Percentiles rank a stretch among this genome's conserved stretches.
Conservation (phyloP, 2,113 vertebrate species). For the Notothenia coriiceps region DNA sequence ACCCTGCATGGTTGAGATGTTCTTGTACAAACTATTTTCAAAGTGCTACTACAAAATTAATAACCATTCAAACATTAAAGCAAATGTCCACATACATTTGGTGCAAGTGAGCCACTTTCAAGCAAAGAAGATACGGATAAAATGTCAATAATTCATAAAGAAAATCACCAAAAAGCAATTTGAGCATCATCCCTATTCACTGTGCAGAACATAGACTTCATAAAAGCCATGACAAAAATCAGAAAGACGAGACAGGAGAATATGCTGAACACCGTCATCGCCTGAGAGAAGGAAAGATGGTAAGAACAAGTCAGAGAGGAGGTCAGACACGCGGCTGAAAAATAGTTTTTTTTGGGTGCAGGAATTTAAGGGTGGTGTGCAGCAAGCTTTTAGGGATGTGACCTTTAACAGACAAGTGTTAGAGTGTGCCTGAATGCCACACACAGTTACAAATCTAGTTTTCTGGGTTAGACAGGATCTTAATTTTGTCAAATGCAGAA, state of each 20-base stretch:
- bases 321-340: constrained; percentile 11
- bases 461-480: neutral
- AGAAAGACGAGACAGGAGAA: neutral
- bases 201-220: neutral
- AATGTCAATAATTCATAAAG: neutral
- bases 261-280: neutral
- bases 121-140: neutral
- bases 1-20: too few species aligned
- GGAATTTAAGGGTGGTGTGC: constrained; percentile 7
- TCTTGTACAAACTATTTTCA: neutral
- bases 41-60: neutral
- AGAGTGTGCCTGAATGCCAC: constrained; percentile 38
- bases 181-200: neutral
- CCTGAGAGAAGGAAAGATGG: neutral
- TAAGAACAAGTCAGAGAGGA: neutral
- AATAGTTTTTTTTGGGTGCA: neutral
- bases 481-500: too few species aligned
- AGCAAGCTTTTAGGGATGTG: constrained; percentile 60
- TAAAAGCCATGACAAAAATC: neutral
- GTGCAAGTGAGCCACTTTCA: neutral
- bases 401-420: constrained; percentile 62
- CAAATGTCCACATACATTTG: neutral
- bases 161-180: neutral
- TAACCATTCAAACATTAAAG: constrained; percentile 6
- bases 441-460: constrained; percentile 14